phyloP scores from a whole-genome alignment of 2,113 vertebrate species.

The Pterocles burchelli region DNA sequence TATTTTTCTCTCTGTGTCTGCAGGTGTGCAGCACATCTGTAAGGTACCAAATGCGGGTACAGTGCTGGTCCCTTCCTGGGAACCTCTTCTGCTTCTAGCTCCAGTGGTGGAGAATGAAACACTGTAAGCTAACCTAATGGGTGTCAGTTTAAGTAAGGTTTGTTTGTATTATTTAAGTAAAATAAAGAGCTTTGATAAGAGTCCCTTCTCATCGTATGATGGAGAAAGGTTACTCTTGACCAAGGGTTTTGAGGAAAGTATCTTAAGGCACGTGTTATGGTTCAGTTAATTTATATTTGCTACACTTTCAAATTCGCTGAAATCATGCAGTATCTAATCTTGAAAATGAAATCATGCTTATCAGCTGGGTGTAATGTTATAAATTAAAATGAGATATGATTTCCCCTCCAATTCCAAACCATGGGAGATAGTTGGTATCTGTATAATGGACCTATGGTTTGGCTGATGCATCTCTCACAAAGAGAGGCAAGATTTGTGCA shows the following conservation, averaged over 20 bases:
- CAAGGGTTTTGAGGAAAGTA: neutral
- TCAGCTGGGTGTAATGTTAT: neutral
- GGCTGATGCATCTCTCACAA: neutral
- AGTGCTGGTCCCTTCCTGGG: neutral
- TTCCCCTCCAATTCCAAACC: neutral
- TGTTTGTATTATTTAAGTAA: neutral
- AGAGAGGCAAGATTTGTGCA: neutral
- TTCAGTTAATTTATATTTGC: neutral
- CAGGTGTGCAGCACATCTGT: accelerated
- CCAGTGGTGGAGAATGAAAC: neutral
- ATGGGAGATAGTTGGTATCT: neutral
- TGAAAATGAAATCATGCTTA: neutral
- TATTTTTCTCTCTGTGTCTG: neutral
- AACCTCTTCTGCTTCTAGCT: neutral
- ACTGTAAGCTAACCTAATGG: too few relatives aligned
- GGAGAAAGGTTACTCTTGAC: neutral
- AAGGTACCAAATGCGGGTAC: neutral
- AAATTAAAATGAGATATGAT: neutral
- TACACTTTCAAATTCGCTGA: neutral
- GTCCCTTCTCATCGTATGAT: neutral
- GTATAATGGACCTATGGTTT: neutral
- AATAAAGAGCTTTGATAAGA: neutral
- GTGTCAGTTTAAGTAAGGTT: neutral
- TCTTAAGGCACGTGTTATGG: neutral
- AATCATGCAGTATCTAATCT: neutral